A percentile compares a stretch with the other conserved stretches of the same genome.
These are phyloP conservation scores for Drosophila koepferae DNA, from an alignment of 2,888 invertebrate genomes.

Conservation along the genomic window DNA sequence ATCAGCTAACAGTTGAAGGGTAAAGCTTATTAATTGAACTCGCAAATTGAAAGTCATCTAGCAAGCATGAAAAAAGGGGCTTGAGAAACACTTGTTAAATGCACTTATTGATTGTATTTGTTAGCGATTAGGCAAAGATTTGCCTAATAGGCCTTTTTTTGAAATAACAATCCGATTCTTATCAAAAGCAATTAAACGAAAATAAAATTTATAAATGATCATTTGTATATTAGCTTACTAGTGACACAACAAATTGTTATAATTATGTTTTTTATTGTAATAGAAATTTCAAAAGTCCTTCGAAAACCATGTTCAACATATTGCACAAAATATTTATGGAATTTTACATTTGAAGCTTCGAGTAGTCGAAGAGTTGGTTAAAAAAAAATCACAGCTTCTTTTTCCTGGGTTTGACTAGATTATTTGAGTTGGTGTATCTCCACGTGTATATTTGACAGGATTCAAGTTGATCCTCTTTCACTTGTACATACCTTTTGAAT, in stretches of 20 bases:
- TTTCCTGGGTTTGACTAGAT: too few relatives aligned
- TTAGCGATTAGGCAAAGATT: neutral
- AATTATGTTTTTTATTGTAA: neutral
- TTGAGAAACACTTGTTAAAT: neutral
- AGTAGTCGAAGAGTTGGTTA: neutral
- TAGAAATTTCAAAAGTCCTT: neutral
- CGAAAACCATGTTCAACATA: neutral
- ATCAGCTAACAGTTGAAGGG: constrained; percentile 31
- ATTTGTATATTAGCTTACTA: neutral
- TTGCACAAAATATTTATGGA: neutral
- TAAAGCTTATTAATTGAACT: constrained; percentile 13
- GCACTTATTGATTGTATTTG: neutral
- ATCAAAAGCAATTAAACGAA: neutral
- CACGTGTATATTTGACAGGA: neutral
- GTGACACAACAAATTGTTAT: neutral
- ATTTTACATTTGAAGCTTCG: neutral
- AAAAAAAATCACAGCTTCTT: neutral
- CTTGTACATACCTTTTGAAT: constrained; percentile 40
- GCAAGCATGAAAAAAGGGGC: neutral
- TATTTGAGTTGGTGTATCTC: too few relatives aligned
- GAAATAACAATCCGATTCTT: constrained; percentile 4
- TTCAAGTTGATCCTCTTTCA: neutral
- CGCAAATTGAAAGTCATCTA: neutral
- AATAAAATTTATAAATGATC: neutral
- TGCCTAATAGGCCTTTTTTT: neutral